Evolutionary conservation across 2,888 invertebrate species (phyloP).

Genomic region (Cephus sareptanus): DNA sequence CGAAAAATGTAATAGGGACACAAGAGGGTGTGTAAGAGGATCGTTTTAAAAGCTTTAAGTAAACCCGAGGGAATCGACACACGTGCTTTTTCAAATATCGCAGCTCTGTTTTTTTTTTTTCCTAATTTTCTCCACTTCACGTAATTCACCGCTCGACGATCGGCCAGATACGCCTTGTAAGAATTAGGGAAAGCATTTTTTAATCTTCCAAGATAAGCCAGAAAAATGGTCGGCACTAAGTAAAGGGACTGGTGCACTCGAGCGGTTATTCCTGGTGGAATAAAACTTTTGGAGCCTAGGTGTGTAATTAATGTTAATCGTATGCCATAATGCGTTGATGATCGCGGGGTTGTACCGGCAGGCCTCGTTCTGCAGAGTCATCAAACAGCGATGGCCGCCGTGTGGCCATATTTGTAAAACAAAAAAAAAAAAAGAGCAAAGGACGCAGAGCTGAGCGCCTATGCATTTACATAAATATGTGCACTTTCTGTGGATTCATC

Average conservation of each 20-base stretch:
- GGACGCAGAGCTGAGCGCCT: slow-evolving; percentile 18
- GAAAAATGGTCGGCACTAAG: background rate
- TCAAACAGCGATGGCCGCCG: slow-evolving; percentile 47
- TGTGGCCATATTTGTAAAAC: slow-evolving; percentile 42
- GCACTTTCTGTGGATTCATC: slow-evolving; percentile 56
- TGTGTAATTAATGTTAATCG: slow-evolving; percentile 42
- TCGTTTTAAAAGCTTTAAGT: slow-evolving; percentile 46
- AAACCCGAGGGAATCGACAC: slow-evolving; percentile 1
- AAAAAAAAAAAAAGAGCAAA: slow-evolving; percentile 26
- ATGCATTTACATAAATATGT: slow-evolving; percentile 60
- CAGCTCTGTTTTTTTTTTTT: background rate
- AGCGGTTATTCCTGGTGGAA: background rate
- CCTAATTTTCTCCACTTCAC: background rate
- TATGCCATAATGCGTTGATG: slow-evolving; percentile 37
- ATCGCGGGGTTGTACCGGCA: slow-evolving; percentile 30
- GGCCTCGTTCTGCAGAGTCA: slow-evolving; percentile 42
- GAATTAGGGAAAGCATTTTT: background rate
- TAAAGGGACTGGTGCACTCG: background rate
- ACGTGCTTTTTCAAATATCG: background rate
- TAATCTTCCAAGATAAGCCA: background rate
- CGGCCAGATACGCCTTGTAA: background rate
- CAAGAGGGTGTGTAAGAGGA: slow-evolving; percentile 42
- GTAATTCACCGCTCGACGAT: background rate
- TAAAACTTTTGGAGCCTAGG: background rate
- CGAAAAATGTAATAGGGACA: slow-evolving; percentile 43